Evolutionary conservation across 2,888 invertebrate species (phyloP), one percentile per base, ranked within the genome.

Genomic region (Eremobia ochroleuca): DNA sequence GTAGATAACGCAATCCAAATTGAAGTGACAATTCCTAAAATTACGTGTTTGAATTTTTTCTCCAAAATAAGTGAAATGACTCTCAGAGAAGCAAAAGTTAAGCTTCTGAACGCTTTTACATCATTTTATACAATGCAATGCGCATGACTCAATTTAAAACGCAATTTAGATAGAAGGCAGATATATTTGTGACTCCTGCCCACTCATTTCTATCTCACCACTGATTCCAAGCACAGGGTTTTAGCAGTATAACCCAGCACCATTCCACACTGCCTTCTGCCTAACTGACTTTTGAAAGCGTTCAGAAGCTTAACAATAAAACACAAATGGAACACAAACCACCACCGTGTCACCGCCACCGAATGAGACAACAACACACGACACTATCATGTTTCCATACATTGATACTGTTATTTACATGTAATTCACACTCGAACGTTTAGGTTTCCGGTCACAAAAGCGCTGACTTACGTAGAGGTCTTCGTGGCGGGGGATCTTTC

Each of bases 391-490:
- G 90, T 91, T 91, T 92, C 89, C 91, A 92, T 88, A 93, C 92
- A 93, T 92, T 85, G 77, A 92, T 87, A 93, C 90, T 93, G 94
- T 95, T 95, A 95, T 94, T 95, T 87, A 95, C 95, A 94, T 87
- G 80, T 76, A 88, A 79, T 87, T 91, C 93, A 93, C 94, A 93
- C 93, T 88, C 85, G 90, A 87, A 91, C 91, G 92, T 90, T 92
- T 91, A 91, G 87, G 82, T 87, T 90, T 90, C 89, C 89, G 87
- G 88, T 90, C 91, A 92, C 91, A 92, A 91, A 93, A 94, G 94
- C 94, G 81, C 87, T 90, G 90, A 96, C 97, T 97, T 97, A 97
- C 97, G 95, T 94, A 95, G 91, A 83, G 94, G 93, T 87, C 94
- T 93, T 88, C 94, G 91, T 76, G 94, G 90, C 70, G 95, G 92